A percentile compares a stretch with the other conserved stretches of the same genome.
These are phyloP conservation scores for Trematomus bernacchii DNA, from an alignment of 2,797 vertebrate species.

Conservation along the genomic window DNA sequence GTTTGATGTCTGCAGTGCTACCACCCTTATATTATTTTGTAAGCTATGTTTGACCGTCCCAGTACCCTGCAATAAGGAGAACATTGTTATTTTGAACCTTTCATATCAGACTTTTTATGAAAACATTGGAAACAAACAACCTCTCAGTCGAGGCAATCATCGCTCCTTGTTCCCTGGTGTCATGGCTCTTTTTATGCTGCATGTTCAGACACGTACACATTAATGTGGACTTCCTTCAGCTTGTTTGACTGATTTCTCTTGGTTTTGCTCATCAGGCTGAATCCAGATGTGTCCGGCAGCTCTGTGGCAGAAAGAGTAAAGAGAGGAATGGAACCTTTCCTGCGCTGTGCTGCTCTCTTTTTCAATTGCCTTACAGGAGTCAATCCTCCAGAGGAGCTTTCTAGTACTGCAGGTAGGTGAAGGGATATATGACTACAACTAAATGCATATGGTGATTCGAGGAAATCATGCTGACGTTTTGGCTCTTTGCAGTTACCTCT, in stretches of 20 bases:
- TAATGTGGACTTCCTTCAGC: not conserved
- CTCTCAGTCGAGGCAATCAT: not conserved
- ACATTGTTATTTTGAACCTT: not conserved
- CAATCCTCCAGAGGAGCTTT: conserved; percentile 92
- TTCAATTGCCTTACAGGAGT: conserved; percentile 96
- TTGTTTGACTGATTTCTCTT: conserved; percentile 25
- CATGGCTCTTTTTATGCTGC: not conserved
- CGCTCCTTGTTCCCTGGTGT: not conserved
- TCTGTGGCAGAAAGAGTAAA: conserved; percentile 89
- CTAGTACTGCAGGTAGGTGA: conserved; percentile 74
- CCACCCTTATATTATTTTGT: not conserved
- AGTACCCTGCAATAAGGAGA: too few species aligned
- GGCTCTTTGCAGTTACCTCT: conserved; percentile 83
- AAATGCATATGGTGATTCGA: not conserved
- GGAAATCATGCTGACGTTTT: conserved; percentile 19
- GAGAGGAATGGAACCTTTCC: conserved; percentile 91
- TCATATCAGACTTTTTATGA: not conserved
- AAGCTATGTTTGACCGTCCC: not conserved
- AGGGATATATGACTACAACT: not conserved
- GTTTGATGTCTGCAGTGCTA: not conserved
- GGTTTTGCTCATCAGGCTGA: conserved; percentile 76
- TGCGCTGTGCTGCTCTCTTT: conserved; percentile 94
- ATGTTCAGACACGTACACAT: not conserved
- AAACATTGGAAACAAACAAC: conserved; percentile 4
- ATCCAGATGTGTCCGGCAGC: conserved; percentile 85